Base-by-base conservation (phyloP, 2,113 vertebrate species). In the Ailurus styani region DNA sequence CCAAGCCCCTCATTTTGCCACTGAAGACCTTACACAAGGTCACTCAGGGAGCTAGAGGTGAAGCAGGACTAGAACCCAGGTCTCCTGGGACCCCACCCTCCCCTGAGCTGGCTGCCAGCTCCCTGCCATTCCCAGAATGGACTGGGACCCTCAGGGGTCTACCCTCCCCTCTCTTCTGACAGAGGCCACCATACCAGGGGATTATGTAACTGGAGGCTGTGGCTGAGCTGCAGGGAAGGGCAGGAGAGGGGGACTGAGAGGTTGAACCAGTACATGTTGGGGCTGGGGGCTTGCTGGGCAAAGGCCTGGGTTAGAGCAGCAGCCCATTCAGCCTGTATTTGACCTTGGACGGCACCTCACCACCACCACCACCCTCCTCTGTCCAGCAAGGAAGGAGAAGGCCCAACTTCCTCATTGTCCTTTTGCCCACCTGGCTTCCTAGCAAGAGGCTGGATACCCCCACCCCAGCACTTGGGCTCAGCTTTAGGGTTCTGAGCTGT, bases 181-280 rank as follows among this genome's bases (percentile, higher is more conserved):
- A 78, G 68, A 93, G 95, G 92, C 95, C 92, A 94, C 92, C 40
- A 10, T 9, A 68, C 77, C 62, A 50, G 54, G 90, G 84, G 68
- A 62, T 97, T 97, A 97, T 97, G 90, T 98, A 97, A 98, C 92
- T 87, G 73, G 92, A 91, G n/a, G 82, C 91, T 95, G 81, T 93
- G 72, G 66, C 97, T 90, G 66, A 93, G 96, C 91, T 70, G 57
- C 81, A 90, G 82, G 89, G 93, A 97, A 94, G 88, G 94, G 83
- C 64, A 52, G 86, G 62, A 68, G 75, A 55, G 34, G 81, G 91
- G 85, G 27, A 18, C 92, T 54, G 66, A 77, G 62, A 84, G 42
- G 52, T 47, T 89, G 96, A 95, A 83, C 54, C 62, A 25, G 50
- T 12, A 15, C 14, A 11, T 52, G 20, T 62, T 77, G 72, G 66